Base-by-base conservation (phyloP, 2,113 vertebrate species). In the Arothron firmamentum region DNA sequence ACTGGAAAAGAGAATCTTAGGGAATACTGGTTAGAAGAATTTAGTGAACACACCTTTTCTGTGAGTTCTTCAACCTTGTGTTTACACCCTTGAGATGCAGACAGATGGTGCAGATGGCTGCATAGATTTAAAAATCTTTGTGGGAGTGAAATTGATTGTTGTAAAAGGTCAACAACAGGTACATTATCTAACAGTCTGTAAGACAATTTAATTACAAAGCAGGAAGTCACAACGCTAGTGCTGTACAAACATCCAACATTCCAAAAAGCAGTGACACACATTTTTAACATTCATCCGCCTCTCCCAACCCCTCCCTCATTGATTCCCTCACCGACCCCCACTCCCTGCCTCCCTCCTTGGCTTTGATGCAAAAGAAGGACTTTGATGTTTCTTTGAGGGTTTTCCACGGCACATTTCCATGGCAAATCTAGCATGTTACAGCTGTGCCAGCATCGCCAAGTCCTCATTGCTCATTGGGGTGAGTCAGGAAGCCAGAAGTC, bases 361-460 rank as follows among this genome's bases (percentile, higher is more conserved):
- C 67, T 31, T 55, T 11, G 13, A 69, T 70, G 65, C 66, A 63
- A 75, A 70, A 82, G 8, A 38, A 38, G 2, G 66, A 84, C 80
- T 82, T 85, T 77, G 80, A 79, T 78, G 78, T 80, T 56, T 72
- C 66, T 80, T 71, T 75, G 76, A 83, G 64, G 59, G 70, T 83
- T 72, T 79, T 71, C 77, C 77, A 81, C 63, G 57, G 78, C 80
- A 78, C 79, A 80, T 80, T 82, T 81, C 70, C 66, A 83, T 48
- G 8, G 75, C 73, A 79, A 88, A 82, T 83, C 70, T 77, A 74
- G 67, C 51, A 52, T 83, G 77, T 82, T 69, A 74, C 75, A 58
- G 55, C 49, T 55, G 56, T 34, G 74, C 67, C 66, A 52, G 56
- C n/a, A 13, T 61, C 66, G 56, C 72, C 67, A 66, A 66, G 68